phyloP scores from a whole-genome alignment of 2,888 invertebrate species.

The Eugnorisma glareosa region DNA sequence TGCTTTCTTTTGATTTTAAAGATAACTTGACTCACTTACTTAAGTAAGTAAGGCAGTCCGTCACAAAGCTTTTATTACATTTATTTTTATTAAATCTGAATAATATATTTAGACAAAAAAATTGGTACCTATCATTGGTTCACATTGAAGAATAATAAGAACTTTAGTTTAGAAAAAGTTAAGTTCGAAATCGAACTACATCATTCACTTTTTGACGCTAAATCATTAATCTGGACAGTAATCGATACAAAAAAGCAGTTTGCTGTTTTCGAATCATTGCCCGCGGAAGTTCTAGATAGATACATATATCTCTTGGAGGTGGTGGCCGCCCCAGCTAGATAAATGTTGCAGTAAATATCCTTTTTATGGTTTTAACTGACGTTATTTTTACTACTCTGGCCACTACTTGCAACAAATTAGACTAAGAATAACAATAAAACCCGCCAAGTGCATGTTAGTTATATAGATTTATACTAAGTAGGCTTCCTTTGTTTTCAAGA shows the following conservation, averaged over 20 bases:
- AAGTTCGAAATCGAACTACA: not conserved
- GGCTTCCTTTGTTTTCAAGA: not conserved
- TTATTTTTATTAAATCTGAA: conserved; percentile 47
- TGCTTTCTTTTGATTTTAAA: conserved; percentile 69
- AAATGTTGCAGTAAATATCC: conserved; percentile 77
- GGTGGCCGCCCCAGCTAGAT: conserved; percentile 70
- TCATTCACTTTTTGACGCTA: not conserved
- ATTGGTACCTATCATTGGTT: not conserved
- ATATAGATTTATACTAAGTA: not conserved
- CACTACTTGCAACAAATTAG: conserved; percentile 61
- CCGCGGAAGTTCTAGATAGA: conserved; percentile 66
- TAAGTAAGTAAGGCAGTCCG: conserved; percentile 45
- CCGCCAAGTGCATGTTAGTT: not conserved
- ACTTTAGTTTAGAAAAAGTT: not conserved
- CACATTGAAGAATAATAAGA: not conserved
- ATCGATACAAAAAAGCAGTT: conserved; percentile 38
- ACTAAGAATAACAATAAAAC: conserved; percentile 22
- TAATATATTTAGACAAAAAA: not conserved
- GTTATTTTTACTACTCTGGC: conserved; percentile 71
- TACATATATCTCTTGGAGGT: conserved; percentile 75
- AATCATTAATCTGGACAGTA: not conserved
- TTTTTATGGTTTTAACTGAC: conserved; percentile 72
- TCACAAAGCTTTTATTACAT: conserved; percentile 70
- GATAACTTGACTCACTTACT: conserved; percentile 55
- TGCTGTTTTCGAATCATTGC: conserved; percentile 72